Percentiles rank a stretch among this genome's conserved stretches.
These are phyloP conservation scores for Staurois parvus DNA, from an alignment of 2,797 vertebrate species.

Conservation along the genomic window DNA sequence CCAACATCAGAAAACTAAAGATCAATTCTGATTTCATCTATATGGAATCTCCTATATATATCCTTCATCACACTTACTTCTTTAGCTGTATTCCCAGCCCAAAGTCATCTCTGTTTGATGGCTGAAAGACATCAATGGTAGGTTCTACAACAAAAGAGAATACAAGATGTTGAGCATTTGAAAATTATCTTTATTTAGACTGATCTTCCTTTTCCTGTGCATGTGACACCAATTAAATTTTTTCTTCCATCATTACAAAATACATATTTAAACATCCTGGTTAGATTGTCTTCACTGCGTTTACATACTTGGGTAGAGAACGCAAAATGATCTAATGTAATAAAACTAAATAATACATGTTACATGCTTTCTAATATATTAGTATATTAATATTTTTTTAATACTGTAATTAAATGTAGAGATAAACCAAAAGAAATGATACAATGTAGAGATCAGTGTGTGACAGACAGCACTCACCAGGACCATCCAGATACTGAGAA, in stretches of 20 bases:
- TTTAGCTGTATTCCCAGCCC: conserved; percentile 96
- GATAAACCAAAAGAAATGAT: neutral
- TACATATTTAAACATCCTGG: neutral
- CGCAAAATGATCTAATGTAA: no score
- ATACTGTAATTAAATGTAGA: neutral
- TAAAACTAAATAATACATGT: no score
- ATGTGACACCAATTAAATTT: no score
- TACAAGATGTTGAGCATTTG: neutral
- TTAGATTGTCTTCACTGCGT: neutral
- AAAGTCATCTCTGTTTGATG: conserved; percentile 96
- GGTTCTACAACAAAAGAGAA: conserved; percentile 80
- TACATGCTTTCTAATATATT: no score
- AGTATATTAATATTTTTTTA: neutral
- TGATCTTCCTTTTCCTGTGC: neutral
- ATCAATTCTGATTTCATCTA: no score
- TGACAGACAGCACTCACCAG: conserved; percentile 81
- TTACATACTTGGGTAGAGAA: no score
- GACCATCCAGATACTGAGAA: conserved; percentile 98
- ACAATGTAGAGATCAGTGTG: neutral
- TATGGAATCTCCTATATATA: no score
- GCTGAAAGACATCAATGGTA: conserved; percentile 97
- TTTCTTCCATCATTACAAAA: neutral
- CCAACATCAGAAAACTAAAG: no score
- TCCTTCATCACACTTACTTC: conserved; percentile 83
- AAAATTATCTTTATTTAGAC: neutral